These are phyloP conservation scores for Myotis davidii DNA, from an alignment of 2,113 vertebrate genomes.

Conservation along the genomic window DNA sequence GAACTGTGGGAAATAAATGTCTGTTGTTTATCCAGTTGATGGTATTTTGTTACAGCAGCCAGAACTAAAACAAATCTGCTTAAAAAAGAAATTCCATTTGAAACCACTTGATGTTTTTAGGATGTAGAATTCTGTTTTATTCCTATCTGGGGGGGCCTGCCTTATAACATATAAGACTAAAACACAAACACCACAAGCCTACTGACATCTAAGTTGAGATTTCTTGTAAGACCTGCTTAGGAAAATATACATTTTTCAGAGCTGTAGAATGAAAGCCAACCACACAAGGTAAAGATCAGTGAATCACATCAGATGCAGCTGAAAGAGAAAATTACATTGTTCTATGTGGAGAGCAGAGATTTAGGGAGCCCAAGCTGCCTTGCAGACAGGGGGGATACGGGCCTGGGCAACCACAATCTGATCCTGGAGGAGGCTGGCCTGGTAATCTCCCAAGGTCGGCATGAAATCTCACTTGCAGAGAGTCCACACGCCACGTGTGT, in stretches of 20 bases:
- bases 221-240: neutral
- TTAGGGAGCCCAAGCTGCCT: neutral
- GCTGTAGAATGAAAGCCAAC: neutral
- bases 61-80: neutral
- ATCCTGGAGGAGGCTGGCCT: neutral
- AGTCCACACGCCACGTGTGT: rapidly evolving
- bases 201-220: neutral
- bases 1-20: neutral
- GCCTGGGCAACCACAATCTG: neutral
- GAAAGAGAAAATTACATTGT: neutral
- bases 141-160: neutral
- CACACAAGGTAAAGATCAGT: neutral
- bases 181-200: neutral
- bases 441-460: neutral
- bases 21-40: neutral
- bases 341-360: neutral
- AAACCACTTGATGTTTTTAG: neutral
- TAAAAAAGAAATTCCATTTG: neutral
- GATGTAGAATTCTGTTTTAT: neutral
- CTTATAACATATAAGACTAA: neutral
- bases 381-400: neutral
- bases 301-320: neutral
- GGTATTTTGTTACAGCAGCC: neutral
- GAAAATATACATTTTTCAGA: constrained; percentile 12
- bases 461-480: neutral